These are phyloP conservation scores for Myotis myotis DNA, from an alignment of 2,797 vertebrate genomes.

Conservation along the genomic window DNA sequence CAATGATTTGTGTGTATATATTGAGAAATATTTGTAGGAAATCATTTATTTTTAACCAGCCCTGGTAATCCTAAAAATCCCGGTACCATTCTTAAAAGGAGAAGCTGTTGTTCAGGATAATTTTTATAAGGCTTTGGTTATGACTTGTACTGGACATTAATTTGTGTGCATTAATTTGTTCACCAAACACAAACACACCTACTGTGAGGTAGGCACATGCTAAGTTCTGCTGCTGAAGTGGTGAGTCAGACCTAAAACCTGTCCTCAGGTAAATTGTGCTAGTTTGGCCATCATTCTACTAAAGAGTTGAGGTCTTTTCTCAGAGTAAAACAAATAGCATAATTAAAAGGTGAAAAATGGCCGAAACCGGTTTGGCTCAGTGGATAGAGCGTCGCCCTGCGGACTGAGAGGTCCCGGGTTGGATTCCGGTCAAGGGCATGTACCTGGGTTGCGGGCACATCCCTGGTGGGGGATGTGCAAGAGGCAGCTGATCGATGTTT, in stretches of 20 bases:
- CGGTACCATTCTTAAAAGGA: not conserved
- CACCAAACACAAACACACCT: not conserved
- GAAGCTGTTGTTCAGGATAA: not conserved
- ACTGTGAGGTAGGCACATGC: not conserved
- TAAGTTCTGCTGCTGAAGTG: slow-evolving; percentile 1
- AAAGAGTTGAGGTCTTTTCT: slow-evolving; percentile 3
- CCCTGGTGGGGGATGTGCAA: too few species aligned
- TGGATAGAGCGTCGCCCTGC: too few species aligned
- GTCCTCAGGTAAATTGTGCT: slow-evolving; percentile 1
- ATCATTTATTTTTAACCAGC: not conserved
- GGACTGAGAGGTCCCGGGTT: too few species aligned
- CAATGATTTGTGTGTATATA: not conserved
- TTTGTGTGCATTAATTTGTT: slow-evolving; percentile 33
- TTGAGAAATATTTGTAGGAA: slow-evolving; percentile 31
- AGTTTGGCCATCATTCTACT: not conserved
- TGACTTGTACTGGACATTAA: not conserved
- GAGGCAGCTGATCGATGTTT: too few species aligned
- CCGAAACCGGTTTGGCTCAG: too few species aligned
- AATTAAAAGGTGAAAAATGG: slow-evolving; percentile 48
- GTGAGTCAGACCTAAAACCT: slow-evolving; percentile 35
- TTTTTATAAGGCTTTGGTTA: slow-evolving; percentile 34
- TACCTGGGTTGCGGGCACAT: too few species aligned
- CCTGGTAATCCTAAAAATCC: not conserved
- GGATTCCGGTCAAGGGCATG: too few species aligned
- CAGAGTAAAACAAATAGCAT: slow-evolving; percentile 20